Base-by-base conservation (phyloP, 2,888 invertebrate species). In the Drosophila borealis region DNA sequence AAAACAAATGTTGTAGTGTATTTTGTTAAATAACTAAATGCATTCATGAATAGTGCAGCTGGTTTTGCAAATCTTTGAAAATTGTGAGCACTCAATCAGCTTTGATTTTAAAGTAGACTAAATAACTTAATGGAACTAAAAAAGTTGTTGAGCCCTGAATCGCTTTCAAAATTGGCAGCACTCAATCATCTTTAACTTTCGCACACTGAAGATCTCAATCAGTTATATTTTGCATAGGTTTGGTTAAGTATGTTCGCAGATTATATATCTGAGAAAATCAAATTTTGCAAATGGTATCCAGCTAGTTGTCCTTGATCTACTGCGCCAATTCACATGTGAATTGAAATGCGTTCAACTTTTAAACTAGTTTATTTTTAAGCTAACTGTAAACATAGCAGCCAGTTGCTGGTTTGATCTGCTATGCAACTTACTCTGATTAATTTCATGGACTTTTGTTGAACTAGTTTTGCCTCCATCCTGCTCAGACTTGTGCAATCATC, bases 281-380 rank as follows among this genome's bases (percentile, higher is more conserved):
- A 9, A 36, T 14, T 34, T 37, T 4, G 8, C n/a, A 9, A 21
- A 44, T 33, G 11, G 19, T 9, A 10, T 21, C 4, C 19, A 45
- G 50, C 63, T 17, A 1, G 63, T 34, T 71, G 70, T 73, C 72
- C 72, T 73, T 73, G 72, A 73, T 73, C 72, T 37, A 57, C 25
- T 73, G 56, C 1, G 9, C 50, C 50, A 54, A 21, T 55, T 70
- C 11, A 5, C 5, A 34, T 3, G n/a, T 13, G 5, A 34, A 46
- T 33, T 69, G 8, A 29, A 53, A 48, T 17, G 39, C 50, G 19
- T 17, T 17, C 36, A 37, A 13, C 44, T 67, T 56, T 46, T 36
- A 33, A 69, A 53, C 68, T 13, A 37, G 70, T 69, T 69, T 48
- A n/a, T 44, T 60, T 60, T 34, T 17, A 29, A 29, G 8, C 19